Base-by-base conservation (phyloP, 2,797 vertebrate species). In the Urophycis tenuis region DNA sequence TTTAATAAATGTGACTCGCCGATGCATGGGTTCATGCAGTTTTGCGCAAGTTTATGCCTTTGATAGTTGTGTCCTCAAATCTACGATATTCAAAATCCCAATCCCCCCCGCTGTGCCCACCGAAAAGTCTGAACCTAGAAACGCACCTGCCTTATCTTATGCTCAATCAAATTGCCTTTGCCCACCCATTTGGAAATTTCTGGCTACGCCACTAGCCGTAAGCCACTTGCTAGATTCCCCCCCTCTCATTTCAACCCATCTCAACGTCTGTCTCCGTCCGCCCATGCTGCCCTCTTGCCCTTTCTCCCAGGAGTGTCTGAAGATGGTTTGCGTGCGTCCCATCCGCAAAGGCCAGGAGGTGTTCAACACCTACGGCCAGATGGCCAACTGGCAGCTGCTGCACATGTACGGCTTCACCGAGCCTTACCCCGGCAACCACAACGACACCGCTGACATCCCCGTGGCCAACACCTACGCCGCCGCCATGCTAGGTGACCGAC, bases 341-440 rank as follows among this genome's bases (percentile, higher is more conserved):
- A 86, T 98, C 39, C 9, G 2, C 39, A 91, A 92, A 86, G 96
- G 95, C 0, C 90, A 95, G 72, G 97, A 99, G 89, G 90, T 99
- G 22, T 99, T 98, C 78, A 99, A 99, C 92, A 99, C 97, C 0
- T 99, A 98, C 0, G 97, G 97, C 12, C 93, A 97, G 83, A 94
- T 97, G 94, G 95, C 96, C 77, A 98, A 98, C 89, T 97, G 96
- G 96, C 97, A 99, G 85, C 93, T 99, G 76, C 92, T 99, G 33
- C 97, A 98, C 67, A 99, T 99, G 97, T 99, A 99, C 0, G 96
- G 97, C 79, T 99, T 99, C 29, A 91, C 93, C 0, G 95, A 99
- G 86, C 94, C 94, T 0, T 93, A 95, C 85, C 93, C 92, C 0
- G 84, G 91, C 87, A 99, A 99, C 91, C 89, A 74, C 74, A 91